Percentiles rank a stretch among this genome's conserved stretches.
Conservation (phyloP, 2,113 vertebrate genomes). For the Lepus americanus region DNA sequence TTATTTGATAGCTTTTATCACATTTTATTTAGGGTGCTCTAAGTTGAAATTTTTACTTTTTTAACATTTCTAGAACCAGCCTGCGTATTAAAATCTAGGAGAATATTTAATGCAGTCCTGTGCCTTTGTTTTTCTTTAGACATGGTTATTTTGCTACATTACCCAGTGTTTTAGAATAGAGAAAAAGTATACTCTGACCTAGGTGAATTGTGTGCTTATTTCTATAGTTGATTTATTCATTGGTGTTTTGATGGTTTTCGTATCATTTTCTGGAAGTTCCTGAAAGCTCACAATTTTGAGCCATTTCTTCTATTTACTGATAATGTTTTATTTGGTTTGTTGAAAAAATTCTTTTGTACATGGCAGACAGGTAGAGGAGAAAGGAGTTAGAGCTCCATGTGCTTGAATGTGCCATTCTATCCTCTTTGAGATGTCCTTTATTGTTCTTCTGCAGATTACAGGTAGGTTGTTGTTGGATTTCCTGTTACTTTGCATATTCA, state of each 20-base stretch:
- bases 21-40: conserved; percentile 11
- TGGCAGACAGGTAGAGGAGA: neutral
- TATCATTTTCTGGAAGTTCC: neutral
- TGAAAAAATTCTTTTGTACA: neutral
- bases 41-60: neutral
- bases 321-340: neutral
- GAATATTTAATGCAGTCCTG: conserved; percentile 1
- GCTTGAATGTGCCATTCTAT: neutral
- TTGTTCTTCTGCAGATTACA: neutral
- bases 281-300: neutral
- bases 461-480: neutral
- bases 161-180: neutral
- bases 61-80: conserved; percentile 31
- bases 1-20: neutral
- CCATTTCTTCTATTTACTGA: neutral
- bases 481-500: neutral
- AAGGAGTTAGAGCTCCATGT: neutral
- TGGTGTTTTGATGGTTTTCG: conserved; percentile 25
- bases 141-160: neutral
- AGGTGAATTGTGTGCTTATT: neutral
- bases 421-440: neutral
- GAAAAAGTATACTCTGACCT: neutral
- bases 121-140: conserved; percentile 40
- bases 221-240: conserved; percentile 35
- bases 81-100: neutral